Base-by-base conservation (phyloP, 2,797 vertebrate genomes). In the Pseudopleuronectes americanus region DNA sequence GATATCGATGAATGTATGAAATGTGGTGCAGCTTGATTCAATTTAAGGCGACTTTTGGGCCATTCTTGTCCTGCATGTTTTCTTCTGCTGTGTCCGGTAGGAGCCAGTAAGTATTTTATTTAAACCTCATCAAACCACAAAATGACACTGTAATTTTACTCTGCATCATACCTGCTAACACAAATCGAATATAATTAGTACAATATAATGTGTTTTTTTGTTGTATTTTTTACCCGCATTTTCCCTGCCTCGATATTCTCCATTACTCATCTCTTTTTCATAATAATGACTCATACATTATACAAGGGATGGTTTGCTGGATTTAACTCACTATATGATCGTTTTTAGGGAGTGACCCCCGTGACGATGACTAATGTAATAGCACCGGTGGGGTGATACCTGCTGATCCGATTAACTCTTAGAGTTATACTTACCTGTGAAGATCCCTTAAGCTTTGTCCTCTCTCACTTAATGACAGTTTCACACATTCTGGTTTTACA, bases 401-500 rank as follows among this genome's bases (percentile, higher is more conserved):
- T 28, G 19, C 5, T 16, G 13, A 23, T 38, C 55, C 54, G 52
- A 74, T 69, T 65, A 80, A 70, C 63, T 60, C 45, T 73, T 6
- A 21, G 2, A 19, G 43, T 45, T 45, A 31, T 8, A 31, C 23
- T 83, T 78, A 47, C 38, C 8, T 61, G 24, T 61, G 64, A 28
- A 45, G 43, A 72, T 49, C 22, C 36, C 4, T 23, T 41, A 0
- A 0, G 1, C 2, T 45, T 63, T 45, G 23, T 55, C 41, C 47
- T 58, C 59, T 64, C 52, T 28, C 60, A 76, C 17, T 36, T 57
- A 67, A 4, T 21, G 26, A 4, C 19, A 3, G 63, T 48, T 86
- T 83, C 45, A 58, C 22, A 68, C 71, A 54, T 77, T 72, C 72
- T 75, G 61, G 56, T 76, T 84, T 65, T n/a, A 78, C 76, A n/a